Evolutionary conservation across 2,797 vertebrate species (phyloP).

Genomic region (Anguilla anguilla): DNA sequence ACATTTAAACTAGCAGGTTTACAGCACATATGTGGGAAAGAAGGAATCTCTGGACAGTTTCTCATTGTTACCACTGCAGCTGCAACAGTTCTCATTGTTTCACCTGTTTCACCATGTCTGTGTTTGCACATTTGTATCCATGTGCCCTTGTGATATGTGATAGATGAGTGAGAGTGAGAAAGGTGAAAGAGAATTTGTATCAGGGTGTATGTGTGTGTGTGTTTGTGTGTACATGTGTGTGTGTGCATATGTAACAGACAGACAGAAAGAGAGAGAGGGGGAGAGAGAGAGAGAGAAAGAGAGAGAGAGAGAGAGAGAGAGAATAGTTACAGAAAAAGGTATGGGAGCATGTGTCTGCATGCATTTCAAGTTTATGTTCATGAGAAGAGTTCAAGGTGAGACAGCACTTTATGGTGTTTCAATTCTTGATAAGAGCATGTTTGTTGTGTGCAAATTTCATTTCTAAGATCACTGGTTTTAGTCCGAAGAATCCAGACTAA

Average conservation of each 20-base stretch:
- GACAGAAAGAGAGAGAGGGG: not conserved
- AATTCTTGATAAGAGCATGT: not conserved
- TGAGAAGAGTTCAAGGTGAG: not conserved
- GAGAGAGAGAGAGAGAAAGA: not conserved
- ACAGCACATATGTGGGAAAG: constrained; percentile 25
- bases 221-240: not conserved
- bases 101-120: not conserved
- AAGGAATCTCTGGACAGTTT: not conserved
- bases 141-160: not conserved
- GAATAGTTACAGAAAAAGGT: not conserved
- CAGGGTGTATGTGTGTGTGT: not conserved
- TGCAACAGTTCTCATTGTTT: not conserved
- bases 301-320: not conserved
- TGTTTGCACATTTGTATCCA: not conserved
- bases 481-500: not conserved
- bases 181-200: not conserved
- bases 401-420: not conserved
- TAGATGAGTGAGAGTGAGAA: not conserved
- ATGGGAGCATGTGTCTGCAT: not conserved
- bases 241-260: not conserved
- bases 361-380: not conserved
- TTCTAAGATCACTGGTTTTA: not conserved
- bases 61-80: constrained; percentile 14
- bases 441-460: not conserved
- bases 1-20: constrained; percentile 37